Evolutionary conservation across 2,113 vertebrate species (phyloP).

Genomic region (Prunella fulvescens): DNA sequence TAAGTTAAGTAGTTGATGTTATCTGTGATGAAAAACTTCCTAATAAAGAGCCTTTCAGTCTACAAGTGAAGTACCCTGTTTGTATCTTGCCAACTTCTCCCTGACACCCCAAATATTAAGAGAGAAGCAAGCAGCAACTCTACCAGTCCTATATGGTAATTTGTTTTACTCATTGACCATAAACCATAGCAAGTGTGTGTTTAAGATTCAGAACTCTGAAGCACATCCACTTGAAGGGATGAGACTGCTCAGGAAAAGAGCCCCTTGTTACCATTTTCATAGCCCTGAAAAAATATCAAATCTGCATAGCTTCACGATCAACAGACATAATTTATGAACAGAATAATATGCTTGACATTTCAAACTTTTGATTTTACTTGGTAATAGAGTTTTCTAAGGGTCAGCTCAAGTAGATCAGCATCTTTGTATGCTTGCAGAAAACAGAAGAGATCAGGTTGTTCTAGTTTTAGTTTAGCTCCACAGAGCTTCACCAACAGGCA

Average conservation of each 20-base stretch:
- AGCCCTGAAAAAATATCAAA: slow-evolving; percentile 15
- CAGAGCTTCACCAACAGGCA: not conserved
- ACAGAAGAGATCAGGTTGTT: not conserved
- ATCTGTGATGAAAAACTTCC: not conserved
- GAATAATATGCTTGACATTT: slow-evolving; percentile 3
- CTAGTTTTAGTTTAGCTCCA: not conserved
- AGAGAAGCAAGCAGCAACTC: not conserved
- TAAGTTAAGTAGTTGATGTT: not conserved
- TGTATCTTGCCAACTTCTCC: not conserved
- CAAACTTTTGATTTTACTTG: not conserved
- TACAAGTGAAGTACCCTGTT: not conserved
- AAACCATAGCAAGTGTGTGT: not conserved
- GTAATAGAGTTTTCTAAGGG: not conserved
- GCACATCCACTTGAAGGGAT: not conserved
- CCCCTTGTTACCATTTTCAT: slow-evolving; percentile 43
- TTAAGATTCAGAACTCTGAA: slow-evolving; percentile 6
- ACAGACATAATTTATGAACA: not conserved
- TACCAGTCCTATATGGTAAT: not conserved
- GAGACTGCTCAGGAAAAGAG: not conserved
- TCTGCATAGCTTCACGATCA: slow-evolving; percentile 20
- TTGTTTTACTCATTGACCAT: not conserved
- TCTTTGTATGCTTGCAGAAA: not conserved
- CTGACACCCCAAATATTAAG: not conserved
- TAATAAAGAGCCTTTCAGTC: not conserved
- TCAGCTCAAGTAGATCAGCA: not conserved